Conservation (phyloP, 2,797 vertebrate species). For the Pseudochaenichthys georgianus region DNA sequence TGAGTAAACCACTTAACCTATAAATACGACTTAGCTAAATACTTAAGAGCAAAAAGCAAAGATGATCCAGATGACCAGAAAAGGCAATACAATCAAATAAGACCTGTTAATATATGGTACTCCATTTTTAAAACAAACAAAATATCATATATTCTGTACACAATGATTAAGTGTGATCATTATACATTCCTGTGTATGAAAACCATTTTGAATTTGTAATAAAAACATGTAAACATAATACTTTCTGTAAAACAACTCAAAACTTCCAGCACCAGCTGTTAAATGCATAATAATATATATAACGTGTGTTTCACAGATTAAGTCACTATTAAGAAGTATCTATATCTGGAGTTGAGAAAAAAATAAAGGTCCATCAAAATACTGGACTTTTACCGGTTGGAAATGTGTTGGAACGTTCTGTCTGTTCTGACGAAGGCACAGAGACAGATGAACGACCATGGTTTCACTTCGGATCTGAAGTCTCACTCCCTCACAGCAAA, state of each 20-base stretch:
- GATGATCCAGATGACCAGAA: constrained; percentile 31
- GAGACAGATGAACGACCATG: constrained; percentile 51
- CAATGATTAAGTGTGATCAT: constrained; percentile 83
- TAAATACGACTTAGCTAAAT: constrained; percentile 53
- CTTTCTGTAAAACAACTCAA: constrained; percentile 61
- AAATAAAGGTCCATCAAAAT: constrained; percentile 37
- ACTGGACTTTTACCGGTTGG: constrained; percentile 40
- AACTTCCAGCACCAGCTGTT: constrained; percentile 83
- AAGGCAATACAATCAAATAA: constrained; percentile 39
- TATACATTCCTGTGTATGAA: constrained; percentile 84
- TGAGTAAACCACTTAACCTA: constrained; percentile 21
- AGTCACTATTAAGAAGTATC: constrained; percentile 59
- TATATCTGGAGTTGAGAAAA: constrained; percentile 49
- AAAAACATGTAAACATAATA: constrained; percentile 77
- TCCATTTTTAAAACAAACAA: constrained; percentile 63
- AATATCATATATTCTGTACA: constrained; percentile 81
- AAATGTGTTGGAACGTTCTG: constrained; percentile 32
- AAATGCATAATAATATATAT: constrained; percentile 66
- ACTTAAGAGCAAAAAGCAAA: constrained; percentile 36
- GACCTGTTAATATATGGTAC: constrained; percentile 59
- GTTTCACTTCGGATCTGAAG: constrained; percentile 24
- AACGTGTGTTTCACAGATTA: constrained; percentile 68
- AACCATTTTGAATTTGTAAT: constrained; percentile 71
- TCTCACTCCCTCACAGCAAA: constrained; percentile 83
- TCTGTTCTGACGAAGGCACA: constrained; percentile 38